These are phyloP conservation scores for Poecilobothrus nobilitatus DNA, from an alignment of 2,888 invertebrate genomes.

Conservation along the genomic window DNA sequence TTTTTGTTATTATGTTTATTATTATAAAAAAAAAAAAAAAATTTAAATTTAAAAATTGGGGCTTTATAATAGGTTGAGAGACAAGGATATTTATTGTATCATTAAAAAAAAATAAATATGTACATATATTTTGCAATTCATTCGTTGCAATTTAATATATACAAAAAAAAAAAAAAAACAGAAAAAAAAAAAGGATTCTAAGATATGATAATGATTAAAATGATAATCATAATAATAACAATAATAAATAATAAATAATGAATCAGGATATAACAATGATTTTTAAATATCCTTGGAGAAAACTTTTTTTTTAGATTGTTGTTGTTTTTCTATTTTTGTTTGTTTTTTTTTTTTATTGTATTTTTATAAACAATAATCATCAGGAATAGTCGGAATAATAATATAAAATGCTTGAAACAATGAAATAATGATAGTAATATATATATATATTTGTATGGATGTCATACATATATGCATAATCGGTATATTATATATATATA, in stretches of 20 bases:
- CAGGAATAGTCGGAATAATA: background rate
- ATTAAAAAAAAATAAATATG: background rate
- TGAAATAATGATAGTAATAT: background rate
- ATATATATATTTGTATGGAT: background rate
- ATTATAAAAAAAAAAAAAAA: too few species aligned
- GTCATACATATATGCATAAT: background rate
- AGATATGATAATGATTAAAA: background rate
- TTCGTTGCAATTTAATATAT: too few species aligned
- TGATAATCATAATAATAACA: background rate
- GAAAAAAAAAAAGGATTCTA: background rate
- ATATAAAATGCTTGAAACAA: background rate
- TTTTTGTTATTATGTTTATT: too few species aligned
- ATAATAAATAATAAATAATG: background rate
- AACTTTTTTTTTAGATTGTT: too few species aligned
- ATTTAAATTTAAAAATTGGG: too few species aligned
- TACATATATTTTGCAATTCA: background rate
- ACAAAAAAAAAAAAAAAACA: too few species aligned
- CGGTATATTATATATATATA: too few species aligned
- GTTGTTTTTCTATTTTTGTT: too few species aligned
- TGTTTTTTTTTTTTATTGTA: too few species aligned
- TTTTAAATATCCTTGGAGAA: constrained; percentile 4
- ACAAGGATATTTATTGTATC: background rate
- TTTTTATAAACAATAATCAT: background rate
- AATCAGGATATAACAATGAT: background rate
- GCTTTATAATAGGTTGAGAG: too few species aligned